A percentile compares a stretch with the other conserved stretches of the same genome.
Evolutionary conservation across 1,140 invertebrate species (phyloP).

Genomic region (Drosophila jambulina): DNA sequence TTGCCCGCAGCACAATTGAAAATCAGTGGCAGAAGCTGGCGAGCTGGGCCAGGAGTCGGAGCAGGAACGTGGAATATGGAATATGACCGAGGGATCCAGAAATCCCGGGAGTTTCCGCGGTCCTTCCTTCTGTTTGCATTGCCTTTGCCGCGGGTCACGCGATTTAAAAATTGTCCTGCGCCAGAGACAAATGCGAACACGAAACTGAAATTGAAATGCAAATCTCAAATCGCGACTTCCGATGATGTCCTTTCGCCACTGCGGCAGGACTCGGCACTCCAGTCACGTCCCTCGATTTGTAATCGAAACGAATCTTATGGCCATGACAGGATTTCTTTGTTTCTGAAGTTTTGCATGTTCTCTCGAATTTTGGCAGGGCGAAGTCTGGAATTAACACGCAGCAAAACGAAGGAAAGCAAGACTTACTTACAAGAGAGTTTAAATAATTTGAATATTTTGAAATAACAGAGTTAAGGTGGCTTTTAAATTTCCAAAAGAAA

Average conservation of each 20-base stretch:
- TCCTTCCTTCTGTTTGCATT: constrained; percentile 30
- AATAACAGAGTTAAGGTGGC: neutral
- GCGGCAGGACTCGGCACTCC: constrained; percentile 31
- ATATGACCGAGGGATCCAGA: neutral
- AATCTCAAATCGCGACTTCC: constrained; percentile 59
- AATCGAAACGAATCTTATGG: constrained; percentile 79
- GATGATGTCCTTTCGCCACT: constrained; percentile 25
- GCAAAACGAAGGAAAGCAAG: neutral
- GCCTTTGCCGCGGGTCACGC: constrained; percentile 48
- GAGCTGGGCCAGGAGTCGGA: constrained; percentile 9
- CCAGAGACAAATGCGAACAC: constrained; percentile 39
- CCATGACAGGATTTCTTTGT: constrained; percentile 54
- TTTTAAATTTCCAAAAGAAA: neutral
- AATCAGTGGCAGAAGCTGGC: constrained; percentile 26
- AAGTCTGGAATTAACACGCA: constrained; percentile 2
- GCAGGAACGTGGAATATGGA: constrained; percentile 11
- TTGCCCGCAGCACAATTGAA: constrained; percentile 50
- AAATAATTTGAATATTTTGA: constrained; percentile 1
- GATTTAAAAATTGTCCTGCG: constrained; percentile 59
- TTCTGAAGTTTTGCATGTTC: constrained; percentile 44
- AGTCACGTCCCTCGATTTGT: constrained; percentile 76
- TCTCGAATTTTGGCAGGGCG: neutral
- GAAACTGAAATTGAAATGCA: constrained; percentile 73
- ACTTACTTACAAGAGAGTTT: neutral
- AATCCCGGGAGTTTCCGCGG: constrained; percentile 12